phyloP scores from a whole-genome alignment of 2,113 vertebrate genomes.

The Cryptotis parvus region DNA sequence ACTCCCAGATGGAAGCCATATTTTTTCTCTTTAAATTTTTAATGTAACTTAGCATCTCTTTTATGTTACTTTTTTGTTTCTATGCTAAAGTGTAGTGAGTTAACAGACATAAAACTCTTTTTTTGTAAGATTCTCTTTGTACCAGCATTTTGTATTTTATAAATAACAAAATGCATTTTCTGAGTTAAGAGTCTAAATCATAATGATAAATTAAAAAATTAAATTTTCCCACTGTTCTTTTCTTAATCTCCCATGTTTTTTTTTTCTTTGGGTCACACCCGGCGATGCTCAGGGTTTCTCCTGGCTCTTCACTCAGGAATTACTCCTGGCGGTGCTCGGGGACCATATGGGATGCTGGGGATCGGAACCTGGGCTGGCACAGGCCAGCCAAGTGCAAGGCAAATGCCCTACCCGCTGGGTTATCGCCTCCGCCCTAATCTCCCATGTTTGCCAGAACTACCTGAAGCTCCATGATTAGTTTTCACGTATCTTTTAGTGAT shows the following conservation, averaged over 20 bases:
- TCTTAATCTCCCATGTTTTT: background rate
- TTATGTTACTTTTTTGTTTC: background rate
- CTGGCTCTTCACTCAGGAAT: too few relatives aligned
- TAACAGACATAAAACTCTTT: background rate
- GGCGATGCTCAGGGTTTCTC: too few relatives aligned
- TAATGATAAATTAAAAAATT: background rate
- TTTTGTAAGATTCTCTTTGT: constrained; percentile 30
- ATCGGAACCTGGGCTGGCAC: too few relatives aligned
- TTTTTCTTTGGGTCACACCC: too few relatives aligned
- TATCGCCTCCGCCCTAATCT: background rate
- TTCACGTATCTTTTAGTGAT: background rate
- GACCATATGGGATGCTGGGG: too few relatives aligned
- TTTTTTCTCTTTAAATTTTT: constrained; percentile 7
- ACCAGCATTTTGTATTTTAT: background rate
- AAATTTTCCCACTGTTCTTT: background rate
- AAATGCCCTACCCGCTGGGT: too few relatives aligned
- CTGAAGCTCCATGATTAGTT: background rate
- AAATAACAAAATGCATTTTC: background rate
- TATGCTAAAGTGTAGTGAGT: background rate
- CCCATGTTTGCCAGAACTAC: background rate
- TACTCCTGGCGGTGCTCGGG: too few relatives aligned
- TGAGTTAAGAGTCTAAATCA: background rate
- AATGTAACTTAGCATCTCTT: background rate
- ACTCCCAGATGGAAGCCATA: background rate
- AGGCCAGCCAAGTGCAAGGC: too few relatives aligned